Conservation (phyloP, 2,888 invertebrate species). For the Thera obeliscata region DNA sequence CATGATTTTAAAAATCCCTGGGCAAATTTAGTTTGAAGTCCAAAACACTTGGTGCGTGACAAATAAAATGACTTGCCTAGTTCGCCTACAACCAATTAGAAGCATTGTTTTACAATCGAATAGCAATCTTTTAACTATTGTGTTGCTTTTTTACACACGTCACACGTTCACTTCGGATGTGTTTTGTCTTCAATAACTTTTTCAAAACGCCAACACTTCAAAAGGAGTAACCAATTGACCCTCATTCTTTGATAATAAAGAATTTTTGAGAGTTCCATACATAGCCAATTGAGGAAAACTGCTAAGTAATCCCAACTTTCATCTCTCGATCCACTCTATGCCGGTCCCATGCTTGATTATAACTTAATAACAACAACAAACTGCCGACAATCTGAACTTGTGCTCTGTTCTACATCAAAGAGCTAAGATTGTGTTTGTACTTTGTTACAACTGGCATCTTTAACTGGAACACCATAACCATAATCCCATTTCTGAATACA, state of each 20-base stretch:
- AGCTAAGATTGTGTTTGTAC: neutral
- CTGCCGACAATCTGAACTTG: neutral
- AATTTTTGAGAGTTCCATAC: neutral
- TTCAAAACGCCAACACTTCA: slow-evolving; percentile 33
- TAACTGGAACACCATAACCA: neutral
- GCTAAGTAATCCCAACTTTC: slow-evolving; percentile 16
- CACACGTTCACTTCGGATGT: slow-evolving; percentile 27
- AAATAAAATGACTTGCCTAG: slow-evolving; percentile 36
- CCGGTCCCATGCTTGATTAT: slow-evolving; percentile 1
- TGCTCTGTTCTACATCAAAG: neutral
- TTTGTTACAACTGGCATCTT: neutral
- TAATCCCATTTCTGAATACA: neutral
- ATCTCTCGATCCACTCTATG: slow-evolving; percentile 7
- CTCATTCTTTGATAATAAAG: slow-evolving; percentile 7
- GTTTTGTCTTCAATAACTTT: slow-evolving; percentile 36
- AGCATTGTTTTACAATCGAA: slow-evolving; percentile 67
- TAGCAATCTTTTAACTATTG: slow-evolving; percentile 60
- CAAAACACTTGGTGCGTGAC: slow-evolving; percentile 35
- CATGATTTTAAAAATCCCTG: slow-evolving; percentile 1
- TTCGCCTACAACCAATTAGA: slow-evolving; percentile 68
- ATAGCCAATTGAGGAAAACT: slow-evolving; percentile 21
- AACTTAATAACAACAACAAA: slow-evolving; percentile 12
- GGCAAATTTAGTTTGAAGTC: slow-evolving; percentile 19
- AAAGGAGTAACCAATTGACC: slow-evolving; percentile 28
- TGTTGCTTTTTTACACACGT: slow-evolving; percentile 50